Base-by-base conservation (phyloP, 2,797 vertebrate species). In the Columba guinea region DNA sequence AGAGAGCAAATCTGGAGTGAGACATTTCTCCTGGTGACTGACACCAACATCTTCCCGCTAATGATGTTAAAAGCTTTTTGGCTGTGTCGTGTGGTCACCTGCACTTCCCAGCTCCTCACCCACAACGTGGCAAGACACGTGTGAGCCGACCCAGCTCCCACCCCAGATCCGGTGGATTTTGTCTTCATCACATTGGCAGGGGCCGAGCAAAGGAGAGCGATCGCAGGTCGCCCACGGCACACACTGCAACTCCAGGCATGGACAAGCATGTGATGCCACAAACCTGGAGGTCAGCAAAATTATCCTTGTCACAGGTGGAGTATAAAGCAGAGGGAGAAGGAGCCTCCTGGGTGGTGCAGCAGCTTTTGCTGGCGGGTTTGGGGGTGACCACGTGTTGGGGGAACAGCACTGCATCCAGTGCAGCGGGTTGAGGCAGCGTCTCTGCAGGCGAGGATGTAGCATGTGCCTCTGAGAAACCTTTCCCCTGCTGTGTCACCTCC, bases 231-330 rank as follows among this genome's bases (percentile, higher is more conserved):
- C 32, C 10, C 64, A 16, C 0, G 0, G 51, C 27, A 56, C 5
- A 5, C 0, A 2, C 27, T 34, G 14, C 2, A 0, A 13, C 20
- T 23, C 55, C 5, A 11, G 18, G 51, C 27, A 39, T 13, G 28
- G 70, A 20, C 27, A 32, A 11, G 13, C 0, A 0, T 0, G 0
- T 4, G 35, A 9, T 44, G 67, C 70, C 17, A 1, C 1, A 6
- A 48, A 9, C 18, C 44, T 15, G 27, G 18, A 35, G 15, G 34
- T 0, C 30, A 39, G 24, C 30, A 67, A 35, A 67, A 7, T 0
- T 14, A 28, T 39, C 44, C 55, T 58, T 18, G 27, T 24, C 28
- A 12, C 20, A 0, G 2, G 35, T 6, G 53, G 5, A 13, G 46
- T 34, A 62, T 60, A 28, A 49, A 75, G 4, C 24, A 24, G 52